Conservation (phyloP, 1,140 invertebrate species). For the Neodiprion pinetum region DNA sequence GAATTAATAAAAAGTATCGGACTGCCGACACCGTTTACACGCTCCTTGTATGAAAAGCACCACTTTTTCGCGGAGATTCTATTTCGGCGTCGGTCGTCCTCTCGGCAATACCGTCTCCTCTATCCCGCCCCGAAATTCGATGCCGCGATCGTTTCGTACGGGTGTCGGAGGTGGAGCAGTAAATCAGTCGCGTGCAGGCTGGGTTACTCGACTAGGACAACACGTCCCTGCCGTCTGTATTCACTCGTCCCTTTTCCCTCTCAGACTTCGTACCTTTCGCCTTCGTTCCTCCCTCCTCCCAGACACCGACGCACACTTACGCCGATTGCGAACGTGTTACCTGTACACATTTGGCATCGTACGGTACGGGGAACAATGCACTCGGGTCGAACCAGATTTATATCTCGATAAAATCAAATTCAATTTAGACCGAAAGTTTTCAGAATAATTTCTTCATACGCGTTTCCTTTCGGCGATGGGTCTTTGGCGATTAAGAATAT, state of each 20-base stretch:
- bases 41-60: too few species aligned
- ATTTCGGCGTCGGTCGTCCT: too few species aligned
- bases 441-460: too few species aligned
- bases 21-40: too few species aligned
- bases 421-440: neutral
- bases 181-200: constrained; percentile 20
- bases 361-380: neutral
- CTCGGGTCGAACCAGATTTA: neutral
- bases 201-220: constrained; percentile 16
- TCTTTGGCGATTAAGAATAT: too few species aligned
- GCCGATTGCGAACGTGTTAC: neutral
- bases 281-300: neutral
- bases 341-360: neutral
- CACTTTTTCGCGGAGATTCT: too few species aligned
- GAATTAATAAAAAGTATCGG: too few species aligned
- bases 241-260: neutral
- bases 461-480: too few species aligned
- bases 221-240: constrained; percentile 22
- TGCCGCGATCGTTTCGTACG: neutral
- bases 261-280: neutral
- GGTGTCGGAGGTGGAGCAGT: neutral
- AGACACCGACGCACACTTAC: neutral
- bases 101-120: too few species aligned
- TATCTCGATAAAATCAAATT: neutral
- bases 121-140: neutral